These are phyloP conservation scores for Brenthis daphne DNA, from an alignment of 2,888 invertebrate species.

Conservation along the genomic window DNA sequence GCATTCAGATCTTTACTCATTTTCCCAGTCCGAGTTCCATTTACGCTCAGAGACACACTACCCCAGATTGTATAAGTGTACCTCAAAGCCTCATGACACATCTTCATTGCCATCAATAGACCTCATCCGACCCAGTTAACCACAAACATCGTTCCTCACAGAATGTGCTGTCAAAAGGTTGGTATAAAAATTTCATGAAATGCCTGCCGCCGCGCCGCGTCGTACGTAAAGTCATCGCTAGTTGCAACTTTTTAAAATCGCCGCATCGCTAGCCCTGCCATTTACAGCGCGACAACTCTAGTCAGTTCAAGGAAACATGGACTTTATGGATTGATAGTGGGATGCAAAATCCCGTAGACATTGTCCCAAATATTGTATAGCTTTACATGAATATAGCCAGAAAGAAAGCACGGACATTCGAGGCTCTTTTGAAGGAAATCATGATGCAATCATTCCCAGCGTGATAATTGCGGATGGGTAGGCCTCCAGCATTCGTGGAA, in stretches of 20 bases:
- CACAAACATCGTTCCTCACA: slow-evolving; percentile 65
- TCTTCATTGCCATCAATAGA: slow-evolving; percentile 23
- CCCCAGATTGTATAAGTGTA: slow-evolving; percentile 3
- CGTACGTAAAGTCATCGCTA: slow-evolving; percentile 17
- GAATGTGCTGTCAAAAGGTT: slow-evolving; percentile 67
- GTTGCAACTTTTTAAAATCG: slow-evolving; percentile 38
- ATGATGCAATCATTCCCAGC: slow-evolving; percentile 44
- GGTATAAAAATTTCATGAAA: slow-evolving; percentile 40
- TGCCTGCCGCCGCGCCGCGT: slow-evolving; percentile 12
- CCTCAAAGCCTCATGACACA: slow-evolving; percentile 19
- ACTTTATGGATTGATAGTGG: slow-evolving; percentile 22
- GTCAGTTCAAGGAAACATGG: slow-evolving; percentile 25
- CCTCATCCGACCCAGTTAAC: slow-evolving; percentile 47
- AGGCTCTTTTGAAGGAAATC: slow-evolving; percentile 43
- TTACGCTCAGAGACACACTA: slow-evolving; percentile 45
- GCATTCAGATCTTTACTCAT: slow-evolving; percentile 4
- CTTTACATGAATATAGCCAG: slow-evolving; percentile 23
- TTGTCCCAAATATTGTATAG: slow-evolving; percentile 22
- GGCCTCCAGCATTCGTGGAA: slow-evolving; percentile 38
- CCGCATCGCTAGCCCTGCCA: slow-evolving; percentile 31
- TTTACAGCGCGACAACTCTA: slow-evolving; percentile 29
- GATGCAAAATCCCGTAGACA: slow-evolving; percentile 18
- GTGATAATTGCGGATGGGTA: slow-evolving; percentile 44
- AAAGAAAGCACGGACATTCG: slow-evolving; percentile 40
- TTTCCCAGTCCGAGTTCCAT: slow-evolving; percentile 20